A percentile compares a stretch with the other conserved stretches of the same genome.
phyloP scores from a whole-genome alignment of 2,113 vertebrate genomes.

The Malurus alboscapulatus region DNA sequence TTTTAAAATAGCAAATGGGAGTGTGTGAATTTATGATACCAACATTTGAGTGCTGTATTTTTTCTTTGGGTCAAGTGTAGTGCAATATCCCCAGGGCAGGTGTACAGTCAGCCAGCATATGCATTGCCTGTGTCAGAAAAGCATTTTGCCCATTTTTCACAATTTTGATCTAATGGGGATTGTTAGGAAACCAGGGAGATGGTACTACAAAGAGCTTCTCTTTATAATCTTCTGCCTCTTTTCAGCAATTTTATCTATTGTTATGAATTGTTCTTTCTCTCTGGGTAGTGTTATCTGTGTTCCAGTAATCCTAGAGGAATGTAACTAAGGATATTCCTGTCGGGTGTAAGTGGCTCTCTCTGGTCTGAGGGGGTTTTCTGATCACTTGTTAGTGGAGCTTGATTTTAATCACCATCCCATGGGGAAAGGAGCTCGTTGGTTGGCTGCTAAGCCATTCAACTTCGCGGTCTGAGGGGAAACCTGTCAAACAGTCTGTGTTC shows the following conservation, averaged over 20 bases:
- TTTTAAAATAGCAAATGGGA: neutral
- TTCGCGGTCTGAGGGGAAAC: neutral
- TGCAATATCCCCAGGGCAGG: neutral
- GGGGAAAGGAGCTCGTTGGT: neutral
- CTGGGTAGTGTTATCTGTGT: neutral
- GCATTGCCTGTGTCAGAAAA: neutral
- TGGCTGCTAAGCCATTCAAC: neutral
- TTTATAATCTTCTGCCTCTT: neutral
- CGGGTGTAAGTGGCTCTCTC: neutral
- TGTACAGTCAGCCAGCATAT: neutral
- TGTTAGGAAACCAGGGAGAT: neutral
- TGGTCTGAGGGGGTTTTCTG: conserved; percentile 2
- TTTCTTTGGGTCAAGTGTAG: conserved; percentile 20
- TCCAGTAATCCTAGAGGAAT: neutral
- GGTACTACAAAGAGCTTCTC: neutral
- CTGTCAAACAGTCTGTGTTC: conserved; percentile 8
- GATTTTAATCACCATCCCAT: neutral
- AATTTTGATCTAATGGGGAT: neutral
- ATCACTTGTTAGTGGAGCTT: conserved; percentile 18
- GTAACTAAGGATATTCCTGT: neutral
- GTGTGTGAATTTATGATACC: neutral
- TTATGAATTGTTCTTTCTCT: neutral
- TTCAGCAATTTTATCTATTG: conserved; percentile 24
- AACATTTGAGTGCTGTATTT: conserved; percentile 13
- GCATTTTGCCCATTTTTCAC: conserved; percentile 20